Conservation (phyloP, 2,888 invertebrate species). For the Stenurella melanura region DNA sequence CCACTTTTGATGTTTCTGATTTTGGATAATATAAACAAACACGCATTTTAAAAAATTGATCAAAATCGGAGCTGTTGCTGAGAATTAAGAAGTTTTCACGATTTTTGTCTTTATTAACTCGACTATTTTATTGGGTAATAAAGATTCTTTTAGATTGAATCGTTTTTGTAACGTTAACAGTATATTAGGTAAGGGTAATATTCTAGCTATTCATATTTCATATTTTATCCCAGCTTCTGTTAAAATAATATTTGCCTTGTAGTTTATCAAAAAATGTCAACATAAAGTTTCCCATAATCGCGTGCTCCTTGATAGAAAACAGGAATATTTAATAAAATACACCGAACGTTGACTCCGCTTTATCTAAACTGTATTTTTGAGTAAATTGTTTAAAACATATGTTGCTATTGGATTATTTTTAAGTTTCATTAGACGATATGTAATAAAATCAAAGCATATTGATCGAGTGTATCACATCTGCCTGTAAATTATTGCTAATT, state of each 20-base stretch:
- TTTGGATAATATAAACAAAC: no score
- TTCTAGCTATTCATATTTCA: constrained; percentile 14
- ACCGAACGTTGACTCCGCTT: constrained; percentile 41
- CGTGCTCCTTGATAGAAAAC: constrained; percentile 26
- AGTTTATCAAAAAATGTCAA: constrained; percentile 39
- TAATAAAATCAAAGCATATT: neutral
- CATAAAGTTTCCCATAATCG: constrained; percentile 19
- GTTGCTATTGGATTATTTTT: constrained; percentile 11
- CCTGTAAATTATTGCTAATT: neutral
- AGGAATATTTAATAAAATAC: constrained; percentile 36
- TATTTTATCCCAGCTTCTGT: constrained; percentile 24
- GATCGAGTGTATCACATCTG: neutral
- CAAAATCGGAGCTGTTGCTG: no score
- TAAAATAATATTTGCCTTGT: constrained; percentile 37
- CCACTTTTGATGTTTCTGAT: no score
- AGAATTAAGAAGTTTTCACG: no score
- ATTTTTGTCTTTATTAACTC: no score
- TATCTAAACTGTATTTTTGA: constrained; percentile 27
- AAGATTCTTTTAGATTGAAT: no score
- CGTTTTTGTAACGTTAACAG: no score
- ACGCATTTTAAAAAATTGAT: no score
- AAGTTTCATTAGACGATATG: neutral
- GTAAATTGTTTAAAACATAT: constrained; percentile 17
- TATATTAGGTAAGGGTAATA: neutral
- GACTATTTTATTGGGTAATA: no score